Evolutionary conservation across 1,140 invertebrate genomes (phyloP).

Genomic region (Leptinotarsa undecemlineata): DNA sequence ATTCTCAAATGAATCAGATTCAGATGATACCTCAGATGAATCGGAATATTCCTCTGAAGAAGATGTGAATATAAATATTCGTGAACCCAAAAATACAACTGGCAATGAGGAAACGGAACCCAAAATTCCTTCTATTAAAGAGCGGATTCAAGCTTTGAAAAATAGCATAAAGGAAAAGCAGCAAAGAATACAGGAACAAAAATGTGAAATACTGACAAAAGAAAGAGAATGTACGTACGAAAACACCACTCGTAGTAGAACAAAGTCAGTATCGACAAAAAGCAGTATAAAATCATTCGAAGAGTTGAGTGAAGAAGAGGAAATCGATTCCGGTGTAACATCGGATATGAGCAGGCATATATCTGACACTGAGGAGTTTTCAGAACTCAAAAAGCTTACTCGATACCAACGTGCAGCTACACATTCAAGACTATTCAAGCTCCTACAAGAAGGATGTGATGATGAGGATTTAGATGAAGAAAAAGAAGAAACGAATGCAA

Average conservation of each 20-base stretch:
- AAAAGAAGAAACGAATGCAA: constrained; percentile 43
- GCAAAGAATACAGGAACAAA: constrained; percentile 41
- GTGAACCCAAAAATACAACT: constrained; percentile 25
- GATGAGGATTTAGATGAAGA: constrained; percentile 50
- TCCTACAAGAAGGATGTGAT: constrained; percentile 65
- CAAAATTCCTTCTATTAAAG: constrained; percentile 45
- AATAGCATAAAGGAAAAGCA: constrained; percentile 42
- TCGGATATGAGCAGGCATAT: constrained; percentile 71
- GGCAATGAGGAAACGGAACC: constrained; percentile 31
- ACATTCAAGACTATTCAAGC: constrained; percentile 70
- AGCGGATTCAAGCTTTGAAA: constrained; percentile 49
- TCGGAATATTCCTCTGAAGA: constrained; percentile 38
- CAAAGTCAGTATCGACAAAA: constrained; percentile 45
- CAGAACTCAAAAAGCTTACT: constrained; percentile 61
- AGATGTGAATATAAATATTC: constrained; percentile 15
- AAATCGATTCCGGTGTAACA: constrained; percentile 73
- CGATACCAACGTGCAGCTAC: constrained; percentile 71
- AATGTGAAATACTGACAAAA: constrained; percentile 50
- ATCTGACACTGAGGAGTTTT: constrained; percentile 67
- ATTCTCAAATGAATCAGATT: background rate
- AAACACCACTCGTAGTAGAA: constrained; percentile 29
- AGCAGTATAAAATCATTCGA: constrained; percentile 49
- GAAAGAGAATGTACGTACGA: constrained; percentile 54
- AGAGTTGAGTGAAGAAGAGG: constrained; percentile 57
- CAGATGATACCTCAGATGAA: constrained; percentile 31